Base-by-base conservation (phyloP, 2,888 invertebrate species). In the Rhorus exstirpatorius region DNA sequence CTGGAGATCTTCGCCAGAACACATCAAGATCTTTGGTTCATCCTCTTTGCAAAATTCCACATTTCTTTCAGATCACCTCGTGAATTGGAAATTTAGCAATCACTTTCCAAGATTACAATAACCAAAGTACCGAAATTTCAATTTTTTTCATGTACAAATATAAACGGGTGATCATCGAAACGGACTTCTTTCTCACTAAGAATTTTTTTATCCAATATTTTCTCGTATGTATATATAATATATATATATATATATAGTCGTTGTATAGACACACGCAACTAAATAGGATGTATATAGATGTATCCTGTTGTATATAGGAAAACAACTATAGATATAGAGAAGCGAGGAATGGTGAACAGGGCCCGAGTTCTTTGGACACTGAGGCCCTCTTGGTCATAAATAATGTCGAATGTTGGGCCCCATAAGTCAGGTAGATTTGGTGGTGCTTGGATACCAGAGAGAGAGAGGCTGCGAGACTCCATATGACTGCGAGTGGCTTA, bases 341-440 rank as follows among this genome's bases (percentile, higher is more conserved):
- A 55, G 60, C 55, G 77, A 78, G 68, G 79, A 74, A 53, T 58
- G 78, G 79, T 79, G 81, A 81, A 83, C 76, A 51, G 76, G 67
- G 74, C 72, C 70, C 55, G 84, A 83, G 84, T 88, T 89, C 86
- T 87, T 86, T 84, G 84, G 78, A 87, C 85, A 87, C 88, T 85
- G 87, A 84, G 86, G 83, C 81, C 88, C 86, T 87, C 86, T 86
- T 49, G 86, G 88, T 83, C 91, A 89, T 92, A 92, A 92, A 92
- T 92, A 92, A 92, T 87, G 85, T 87, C 87, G 87, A 91, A 91
- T 89, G 89, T 88, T 90, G 90, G 90, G 89, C 89, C 88, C 90
- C 90, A 92, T 92, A 92, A 92, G 92, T 92, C 92, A 92, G 92
- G 91, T 91, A 91, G 90, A 89, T 88, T 89, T 86, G 88, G 88